Base-by-base conservation (phyloP, 1,140 invertebrate species). In the Temnothorax curvispinosus region DNA sequence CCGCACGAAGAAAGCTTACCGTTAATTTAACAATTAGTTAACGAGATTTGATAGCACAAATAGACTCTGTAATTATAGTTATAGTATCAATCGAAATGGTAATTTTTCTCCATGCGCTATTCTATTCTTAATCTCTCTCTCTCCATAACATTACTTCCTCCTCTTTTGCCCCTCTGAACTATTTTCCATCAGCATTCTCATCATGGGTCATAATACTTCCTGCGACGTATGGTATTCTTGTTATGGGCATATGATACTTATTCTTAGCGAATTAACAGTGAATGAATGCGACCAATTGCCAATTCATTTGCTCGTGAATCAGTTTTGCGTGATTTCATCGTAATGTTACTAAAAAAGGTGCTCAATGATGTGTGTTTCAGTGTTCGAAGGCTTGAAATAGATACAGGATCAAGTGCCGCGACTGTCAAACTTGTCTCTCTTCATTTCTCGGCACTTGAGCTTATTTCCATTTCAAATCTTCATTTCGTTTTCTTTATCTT, bases 231-330 rank as follows among this genome's bases (percentile, higher is more conserved):
- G 76, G 44, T 52, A 86, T 86, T 81, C 41, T 81, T 86, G 77
- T 81, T 86, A 86, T 86, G 62, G 32, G 64, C 84, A 77, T 65
- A 86, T 86, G 60, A 35, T 71, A 81, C 50, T 81, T 81, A 58
- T 47, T 64, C 47, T 80, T 81, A 82, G 41, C 41, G 67, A 82
- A n/a, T 84, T 60, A 74, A 84, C 54, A 60, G n/a, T 47, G 56
- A 84, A 84, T 74, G 69, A 60, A 74, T 84, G 80, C 54, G 47
- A 84, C 38, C 32, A 21, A 62, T 74, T 84, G 21, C 80, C 60
- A 84, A 84, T 84, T 58, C 32, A 72, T 60, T 47, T 80, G 56
- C 56, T 50, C 35, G 21, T 81, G n/a, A 78, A 50, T n/a, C n/a
- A 80, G n/a, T 71, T 15, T 81, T 69, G 32, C 54, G 64, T 78